A percentile compares a stretch with the other conserved stretches of the same genome.
Evolutionary conservation across 2,797 vertebrate species (phyloP).

Genomic region (Darevskia nairensis): DNA sequence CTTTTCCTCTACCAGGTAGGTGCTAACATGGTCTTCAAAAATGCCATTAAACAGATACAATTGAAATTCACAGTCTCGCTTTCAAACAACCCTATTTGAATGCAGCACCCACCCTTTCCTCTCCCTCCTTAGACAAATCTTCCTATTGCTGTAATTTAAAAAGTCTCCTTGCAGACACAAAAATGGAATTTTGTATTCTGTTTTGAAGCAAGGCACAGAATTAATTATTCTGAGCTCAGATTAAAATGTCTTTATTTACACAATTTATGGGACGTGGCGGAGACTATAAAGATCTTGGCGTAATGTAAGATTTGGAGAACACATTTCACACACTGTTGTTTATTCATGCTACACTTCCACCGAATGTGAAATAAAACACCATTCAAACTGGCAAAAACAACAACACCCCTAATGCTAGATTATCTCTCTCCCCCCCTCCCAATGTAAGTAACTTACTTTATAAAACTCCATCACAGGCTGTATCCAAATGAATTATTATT

Average conservation of each 20-base stretch:
- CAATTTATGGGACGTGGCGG: background rate
- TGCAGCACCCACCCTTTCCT: constrained; percentile 2
- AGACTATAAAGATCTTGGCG: constrained; percentile 7
- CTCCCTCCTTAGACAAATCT: background rate
- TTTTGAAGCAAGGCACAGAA: constrained; percentile 13
- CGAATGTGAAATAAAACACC: background rate
- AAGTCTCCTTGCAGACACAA: constrained; percentile 39
- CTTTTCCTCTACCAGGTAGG: background rate
- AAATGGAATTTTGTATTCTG: constrained; percentile 19
- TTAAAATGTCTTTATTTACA: background rate
- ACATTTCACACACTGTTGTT: constrained; percentile 11
- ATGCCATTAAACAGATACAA: background rate
- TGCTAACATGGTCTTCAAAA: constrained; percentile 4
- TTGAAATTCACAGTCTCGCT: constrained; percentile 41
- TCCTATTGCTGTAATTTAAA: constrained; percentile 11
- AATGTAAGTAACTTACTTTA: background rate
- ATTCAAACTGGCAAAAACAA: background rate
- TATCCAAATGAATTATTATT: background rate
- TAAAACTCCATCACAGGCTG: background rate
- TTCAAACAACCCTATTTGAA: constrained; percentile 11
- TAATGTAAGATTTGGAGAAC: background rate
- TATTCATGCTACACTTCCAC: background rate
- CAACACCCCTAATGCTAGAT: background rate
- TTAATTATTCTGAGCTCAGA: constrained; percentile 12
- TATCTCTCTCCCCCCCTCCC: background rate